Evolutionary conservation across 2,797 vertebrate genomes (phyloP), one percentile per base, ranked within the genome.

Genomic region (Lycodopsis pacificus): DNA sequence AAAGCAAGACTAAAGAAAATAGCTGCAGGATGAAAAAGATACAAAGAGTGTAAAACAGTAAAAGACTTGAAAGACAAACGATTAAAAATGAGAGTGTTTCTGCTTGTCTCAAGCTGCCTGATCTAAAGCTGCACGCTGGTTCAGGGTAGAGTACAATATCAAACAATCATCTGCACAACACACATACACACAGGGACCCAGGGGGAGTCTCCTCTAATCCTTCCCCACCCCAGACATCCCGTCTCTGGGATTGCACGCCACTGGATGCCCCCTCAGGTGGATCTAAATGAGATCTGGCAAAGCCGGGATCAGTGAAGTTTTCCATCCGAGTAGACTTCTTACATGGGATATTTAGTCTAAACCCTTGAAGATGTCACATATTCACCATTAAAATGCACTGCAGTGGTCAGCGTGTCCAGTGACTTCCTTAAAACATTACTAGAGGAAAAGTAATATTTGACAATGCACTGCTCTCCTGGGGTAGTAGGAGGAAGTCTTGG

Each of bases 221-320:
- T 73, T 82, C 82, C 70, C 84, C 76, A 82, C 56, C 74, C 86
- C 82, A 92, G 90, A 91, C 84, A 88, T 79, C 76, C 77, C 72
- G 81, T 93, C 90, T 91, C 88, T 82, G 64, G 76, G 82, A 79
- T 76, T 82, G 68, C 86, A 86, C 76, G 48, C 80, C 81, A 88
- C 85, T 88, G 48, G 53, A 71, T 85, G 87, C 76, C 81, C 84
- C 82, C 76, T 86, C 82, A 85, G 88, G 88, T 91, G 87, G 92
- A 94, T 92, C 82, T 90, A 92, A 93, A 93, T 93, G 69, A 94
- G 83, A 93, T 87, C 88, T 89, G 91, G 79, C 89, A 92, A 93
- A 94, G 86, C 89, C 15, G 72, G 87, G 91, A 91, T 93, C 87
- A 91, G 74, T 65, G 75, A 80, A 83, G 79, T 84, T 91, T 86